A percentile compares a stretch with the other conserved stretches of the same genome.
Evolutionary conservation across 2,797 vertebrate genomes (phyloP).

Genomic region (Cirrhinus molitorella): DNA sequence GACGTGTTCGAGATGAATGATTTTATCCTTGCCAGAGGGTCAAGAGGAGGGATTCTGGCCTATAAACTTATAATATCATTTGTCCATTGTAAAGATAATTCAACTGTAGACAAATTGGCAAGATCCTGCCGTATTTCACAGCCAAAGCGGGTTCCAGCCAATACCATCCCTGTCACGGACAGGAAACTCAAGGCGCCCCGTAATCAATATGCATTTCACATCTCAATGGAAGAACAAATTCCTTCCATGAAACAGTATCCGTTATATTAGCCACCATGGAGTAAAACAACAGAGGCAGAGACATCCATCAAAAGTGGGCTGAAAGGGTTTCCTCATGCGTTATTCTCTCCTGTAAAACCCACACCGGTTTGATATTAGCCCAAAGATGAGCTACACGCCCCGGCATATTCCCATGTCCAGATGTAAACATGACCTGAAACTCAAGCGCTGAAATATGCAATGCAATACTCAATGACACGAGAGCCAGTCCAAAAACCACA

Average conservation of each 20-base stretch:
- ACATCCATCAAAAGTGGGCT: conserved; percentile 63
- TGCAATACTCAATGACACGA: conserved; percentile 57
- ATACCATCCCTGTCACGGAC: conserved; percentile 66
- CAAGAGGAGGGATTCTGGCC: conserved; percentile 46
- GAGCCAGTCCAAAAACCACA: conserved; percentile 57
- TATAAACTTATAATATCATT: conserved; percentile 58
- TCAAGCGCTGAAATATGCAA: conserved; percentile 52
- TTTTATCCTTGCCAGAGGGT: conserved; percentile 48
- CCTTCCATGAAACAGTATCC: conserved; percentile 68
- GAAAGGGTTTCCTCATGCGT: conserved; percentile 50
- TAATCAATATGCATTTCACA: conserved; percentile 70
- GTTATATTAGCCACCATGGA: conserved; percentile 66
- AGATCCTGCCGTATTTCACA: conserved; percentile 54
- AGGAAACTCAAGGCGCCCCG: conserved; percentile 61
- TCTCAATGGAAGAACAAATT: conserved; percentile 66
- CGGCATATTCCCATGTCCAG: conserved; percentile 48
- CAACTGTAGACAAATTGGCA: conserved; percentile 63
- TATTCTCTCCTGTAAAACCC: conserved; percentile 48
- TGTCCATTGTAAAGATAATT: conserved; percentile 63
- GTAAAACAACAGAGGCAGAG: conserved; percentile 61
- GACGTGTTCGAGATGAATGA: conserved; percentile 50
- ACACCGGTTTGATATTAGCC: conserved; percentile 50
- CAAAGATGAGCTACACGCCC: conserved; percentile 55
- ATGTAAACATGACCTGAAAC: conserved; percentile 50
- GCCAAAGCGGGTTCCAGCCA: conserved; percentile 57